phyloP scores from a whole-genome alignment of 2,888 invertebrate species.

The Leucozona laternaria region DNA sequence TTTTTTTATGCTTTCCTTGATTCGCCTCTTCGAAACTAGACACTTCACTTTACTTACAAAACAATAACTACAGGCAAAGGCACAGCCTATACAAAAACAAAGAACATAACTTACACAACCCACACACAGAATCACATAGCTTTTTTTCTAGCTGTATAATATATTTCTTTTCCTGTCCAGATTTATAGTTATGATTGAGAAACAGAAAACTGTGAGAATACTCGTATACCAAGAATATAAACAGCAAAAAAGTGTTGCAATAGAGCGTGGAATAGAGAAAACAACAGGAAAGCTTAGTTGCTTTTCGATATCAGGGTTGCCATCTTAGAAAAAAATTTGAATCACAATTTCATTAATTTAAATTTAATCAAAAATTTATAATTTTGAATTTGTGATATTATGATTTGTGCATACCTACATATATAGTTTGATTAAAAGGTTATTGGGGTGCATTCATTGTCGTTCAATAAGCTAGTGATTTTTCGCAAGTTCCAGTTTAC shows the following conservation, averaged over 20 bases:
- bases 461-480: too few relatives aligned
- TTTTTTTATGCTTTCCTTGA: neutral
- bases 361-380: too few relatives aligned
- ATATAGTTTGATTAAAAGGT: too few relatives aligned
- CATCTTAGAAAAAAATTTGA: neutral
- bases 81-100: constrained; percentile 1
- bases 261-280: constrained; percentile 63
- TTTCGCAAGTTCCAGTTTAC: too few relatives aligned
- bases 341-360: too few relatives aligned
- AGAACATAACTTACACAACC: constrained; percentile 5
- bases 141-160: neutral
- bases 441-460: too few relatives aligned
- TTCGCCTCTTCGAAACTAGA: constrained; percentile 51
- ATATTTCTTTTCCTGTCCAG: constrained; percentile 46
- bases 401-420: too few relatives aligned
- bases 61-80: neutral
- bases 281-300: constrained; percentile 51
- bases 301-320: neutral
- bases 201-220: constrained; percentile 1
- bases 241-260: constrained; percentile 51
- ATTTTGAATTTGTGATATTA: too few relatives aligned
- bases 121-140: neutral
- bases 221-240: neutral
- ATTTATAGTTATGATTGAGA: constrained; percentile 69
- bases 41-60: constrained; percentile 44